A percentile compares a stretch with the other conserved stretches of the same genome.
Evolutionary conservation across 2,888 invertebrate genomes (phyloP).

Genomic region (Diaphora mendica): DNA sequence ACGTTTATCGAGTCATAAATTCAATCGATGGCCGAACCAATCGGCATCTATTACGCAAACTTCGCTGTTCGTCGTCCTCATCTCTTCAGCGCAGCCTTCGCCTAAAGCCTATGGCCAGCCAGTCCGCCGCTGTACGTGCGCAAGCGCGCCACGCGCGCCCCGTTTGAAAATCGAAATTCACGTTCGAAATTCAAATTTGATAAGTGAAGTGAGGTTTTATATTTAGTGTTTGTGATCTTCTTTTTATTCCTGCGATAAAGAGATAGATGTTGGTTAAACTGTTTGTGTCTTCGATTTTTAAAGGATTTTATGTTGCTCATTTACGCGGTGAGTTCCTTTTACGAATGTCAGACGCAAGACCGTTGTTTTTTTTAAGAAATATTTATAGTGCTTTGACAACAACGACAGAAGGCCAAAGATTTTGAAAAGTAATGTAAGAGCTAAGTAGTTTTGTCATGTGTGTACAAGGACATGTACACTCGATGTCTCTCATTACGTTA

Average conservation of each 20-base stretch:
- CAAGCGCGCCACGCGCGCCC: conserved; percentile 72
- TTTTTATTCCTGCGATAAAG: conserved; percentile 80
- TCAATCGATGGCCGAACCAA: conserved; percentile 47
- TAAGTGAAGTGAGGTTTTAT: conserved; percentile 62
- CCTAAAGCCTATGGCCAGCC: conserved; percentile 66
- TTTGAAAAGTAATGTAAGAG: background rate
- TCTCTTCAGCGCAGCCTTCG: conserved; percentile 68
- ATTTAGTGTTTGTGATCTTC: conserved; percentile 66
- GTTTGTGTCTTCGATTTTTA: conserved; percentile 59
- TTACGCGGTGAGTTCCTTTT: conserved; percentile 56
- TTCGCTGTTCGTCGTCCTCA: conserved; percentile 53
- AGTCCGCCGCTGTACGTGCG: conserved; percentile 74
- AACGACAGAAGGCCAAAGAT: conserved; percentile 16
- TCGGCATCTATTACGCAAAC: conserved; percentile 60
- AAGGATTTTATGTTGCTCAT: conserved; percentile 56
- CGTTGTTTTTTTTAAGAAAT: conserved; percentile 39
- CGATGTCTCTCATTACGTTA: background rate
- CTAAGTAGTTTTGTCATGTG: background rate
- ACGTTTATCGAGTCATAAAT: conserved; percentile 45
- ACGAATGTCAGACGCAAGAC: conserved; percentile 32
- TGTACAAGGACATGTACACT: background rate
- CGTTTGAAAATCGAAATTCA: conserved; percentile 33
- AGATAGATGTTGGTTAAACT: conserved; percentile 66
- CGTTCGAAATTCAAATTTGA: conserved; percentile 40
- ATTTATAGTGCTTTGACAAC: conserved; percentile 13